Conservation (phyloP, 2,797 vertebrate species). For the Gallinago solitaria region DNA sequence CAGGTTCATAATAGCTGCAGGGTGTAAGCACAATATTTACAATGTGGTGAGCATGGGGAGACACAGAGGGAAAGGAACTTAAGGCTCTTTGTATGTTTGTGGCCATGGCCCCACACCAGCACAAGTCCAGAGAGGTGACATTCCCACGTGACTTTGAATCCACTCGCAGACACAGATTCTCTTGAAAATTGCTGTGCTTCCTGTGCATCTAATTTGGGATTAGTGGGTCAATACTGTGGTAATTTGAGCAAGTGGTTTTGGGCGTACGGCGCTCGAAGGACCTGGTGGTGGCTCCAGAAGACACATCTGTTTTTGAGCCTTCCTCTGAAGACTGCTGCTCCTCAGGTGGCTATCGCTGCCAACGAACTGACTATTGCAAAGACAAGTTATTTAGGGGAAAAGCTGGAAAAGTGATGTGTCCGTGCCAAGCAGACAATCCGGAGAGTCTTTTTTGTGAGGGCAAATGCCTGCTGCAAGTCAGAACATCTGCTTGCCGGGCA, state of each 20-base stretch:
- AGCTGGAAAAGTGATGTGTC: background rate
- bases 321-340: background rate
- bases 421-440: background rate
- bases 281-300: background rate
- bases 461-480: background rate
- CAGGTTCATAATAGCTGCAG: background rate
- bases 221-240: background rate
- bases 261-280: accelerated
- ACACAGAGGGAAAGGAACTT: background rate
- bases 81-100: background rate
- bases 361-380: accelerated
- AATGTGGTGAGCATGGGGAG: background rate
- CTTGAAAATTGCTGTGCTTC: background rate
- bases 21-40: background rate
- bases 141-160: background rate
- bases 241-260: background rate
- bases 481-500: background rate
- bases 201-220: background rate
- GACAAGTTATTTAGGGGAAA: background rate
- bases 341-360: background rate
- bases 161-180: background rate
- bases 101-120: background rate
- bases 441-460: background rate
- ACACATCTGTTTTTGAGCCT: background rate
- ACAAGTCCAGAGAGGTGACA: background rate